Evolutionary conservation across 2,113 vertebrate species (phyloP).

Genomic region (Neolamprologus caudopunctatus): DNA sequence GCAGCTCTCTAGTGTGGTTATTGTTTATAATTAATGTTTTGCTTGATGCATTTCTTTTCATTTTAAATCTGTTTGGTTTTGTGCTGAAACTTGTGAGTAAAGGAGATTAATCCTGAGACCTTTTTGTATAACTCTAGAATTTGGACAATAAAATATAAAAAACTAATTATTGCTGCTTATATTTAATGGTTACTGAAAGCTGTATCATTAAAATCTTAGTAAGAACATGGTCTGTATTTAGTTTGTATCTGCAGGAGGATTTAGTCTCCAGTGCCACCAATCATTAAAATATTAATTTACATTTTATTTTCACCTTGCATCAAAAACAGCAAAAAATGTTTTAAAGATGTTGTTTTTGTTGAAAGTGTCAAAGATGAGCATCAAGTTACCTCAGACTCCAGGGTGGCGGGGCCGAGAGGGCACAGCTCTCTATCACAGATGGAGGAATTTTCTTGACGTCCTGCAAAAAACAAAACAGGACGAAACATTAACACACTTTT

Average conservation of each 20-base stretch:
- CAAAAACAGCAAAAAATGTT: not conserved
- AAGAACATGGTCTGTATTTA: not conserved
- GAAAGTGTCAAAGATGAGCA: not conserved
- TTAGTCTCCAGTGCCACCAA: not conserved
- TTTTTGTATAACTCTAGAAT: not conserved
- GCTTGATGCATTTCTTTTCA: rapidly evolving
- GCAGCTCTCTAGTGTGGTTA: not conserved
- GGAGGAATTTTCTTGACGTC: constrained; percentile 72
- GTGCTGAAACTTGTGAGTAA: not conserved
- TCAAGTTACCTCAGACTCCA: constrained; percentile 56
- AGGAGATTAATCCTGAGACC: not conserved
- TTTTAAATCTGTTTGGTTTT: not conserved
- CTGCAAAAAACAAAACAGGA: constrained; percentile 24
- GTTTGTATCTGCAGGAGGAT: not conserved
- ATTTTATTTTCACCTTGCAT: not conserved
- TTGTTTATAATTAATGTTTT: not conserved
- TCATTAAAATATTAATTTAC: rapidly evolving
- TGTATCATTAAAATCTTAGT: not conserved
- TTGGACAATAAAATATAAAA: not conserved
- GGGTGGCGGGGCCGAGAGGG: not conserved
- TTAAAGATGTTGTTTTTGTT: not conserved
- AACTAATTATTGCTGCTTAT: rapidly evolving
- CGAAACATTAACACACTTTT: not conserved
- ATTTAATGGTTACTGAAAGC: not conserved
- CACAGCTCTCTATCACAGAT: constrained; percentile 63